Conservation (phyloP, 2,888 invertebrate genomes). For the Drosophila tanythrix region DNA sequence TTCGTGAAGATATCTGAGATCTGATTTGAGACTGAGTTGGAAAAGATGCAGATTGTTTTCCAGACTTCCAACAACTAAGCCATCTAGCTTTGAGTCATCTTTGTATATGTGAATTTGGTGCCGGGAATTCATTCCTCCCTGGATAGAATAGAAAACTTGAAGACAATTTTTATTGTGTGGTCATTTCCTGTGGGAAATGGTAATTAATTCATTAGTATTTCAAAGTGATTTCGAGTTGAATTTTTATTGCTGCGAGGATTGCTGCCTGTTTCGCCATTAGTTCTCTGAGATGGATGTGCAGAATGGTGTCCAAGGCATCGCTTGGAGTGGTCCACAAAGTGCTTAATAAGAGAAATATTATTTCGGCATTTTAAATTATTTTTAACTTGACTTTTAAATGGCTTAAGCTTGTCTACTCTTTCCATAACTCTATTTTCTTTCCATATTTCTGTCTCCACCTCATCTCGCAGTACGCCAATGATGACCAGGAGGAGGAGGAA, state of each 20-base stretch:
- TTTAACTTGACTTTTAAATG: neutral
- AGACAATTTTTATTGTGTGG: neutral
- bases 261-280: neutral
- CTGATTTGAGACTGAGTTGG: too few species aligned
- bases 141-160: too few species aligned
- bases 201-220: neutral
- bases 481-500: conserved; percentile 55
- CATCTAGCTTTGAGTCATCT: too few species aligned
- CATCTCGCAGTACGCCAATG: conserved; percentile 67
- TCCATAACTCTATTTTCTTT: neutral
- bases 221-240: neutral
- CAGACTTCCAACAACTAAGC: too few species aligned
- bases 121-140: too few species aligned
- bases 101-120: too few species aligned
- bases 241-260: neutral
- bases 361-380: neutral
- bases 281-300: neutral
- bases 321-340: neutral
- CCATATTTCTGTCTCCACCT: neutral
- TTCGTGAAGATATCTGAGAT: too few species aligned
- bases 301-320: neutral
- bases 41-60: neutral
- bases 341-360: neutral
- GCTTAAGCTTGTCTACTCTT: neutral
- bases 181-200: neutral